Evolutionary conservation across 2,888 invertebrate genomes (phyloP), one percentile per base, ranked within the genome.

Genomic region (Caprella mutica): DNA sequence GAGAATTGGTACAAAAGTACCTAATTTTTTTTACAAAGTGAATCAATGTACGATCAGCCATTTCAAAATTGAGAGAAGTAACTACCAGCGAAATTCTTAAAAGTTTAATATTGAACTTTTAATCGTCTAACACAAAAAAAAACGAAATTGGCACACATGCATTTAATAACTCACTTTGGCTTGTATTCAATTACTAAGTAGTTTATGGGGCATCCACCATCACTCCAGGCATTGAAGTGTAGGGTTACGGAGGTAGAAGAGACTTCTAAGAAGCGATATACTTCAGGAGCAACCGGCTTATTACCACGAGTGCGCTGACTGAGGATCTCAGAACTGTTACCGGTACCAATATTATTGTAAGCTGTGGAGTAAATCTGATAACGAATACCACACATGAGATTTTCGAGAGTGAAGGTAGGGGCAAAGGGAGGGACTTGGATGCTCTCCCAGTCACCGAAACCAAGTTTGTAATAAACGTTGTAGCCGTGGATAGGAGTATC

Each of bases 101-200:
- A n/a, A n/a, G n/a, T n/a, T n/a, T n/a, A n/a, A n/a, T n/a, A n/a
- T n/a, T n/a, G n/a, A n/a, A n/a, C n/a, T n/a, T n/a, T n/a, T n/a
- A n/a, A n/a, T n/a, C n/a, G n/a, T n/a, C n/a, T n/a, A n/a, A n/a
- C n/a, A n/a, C n/a, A n/a, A n/a, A n/a, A n/a, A n/a, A n/a, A n/a
- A n/a, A n/a, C n/a, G n/a, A n/a, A n/a, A n/a, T n/a, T n/a, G n/a
- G n/a, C n/a, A n/a, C n/a, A n/a, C n/a, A n/a, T n/a, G n/a, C n/a
- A n/a, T 17, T 27, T 23, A 23, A 8, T 33, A 26, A 70, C 74
- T 75, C 76, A 90, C 90, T 86, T 88, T 73, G 87, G 87, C 75
- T 89, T 90, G 72, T 92, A 88, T 75, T 92, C 91, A 51, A 94
- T 88, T 65, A 93, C 91, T 72, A 92, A 94, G 72, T 91, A 89